Evolutionary conservation across 2,113 vertebrate species (phyloP).

Genomic region (Alaudala cheleensis): DNA sequence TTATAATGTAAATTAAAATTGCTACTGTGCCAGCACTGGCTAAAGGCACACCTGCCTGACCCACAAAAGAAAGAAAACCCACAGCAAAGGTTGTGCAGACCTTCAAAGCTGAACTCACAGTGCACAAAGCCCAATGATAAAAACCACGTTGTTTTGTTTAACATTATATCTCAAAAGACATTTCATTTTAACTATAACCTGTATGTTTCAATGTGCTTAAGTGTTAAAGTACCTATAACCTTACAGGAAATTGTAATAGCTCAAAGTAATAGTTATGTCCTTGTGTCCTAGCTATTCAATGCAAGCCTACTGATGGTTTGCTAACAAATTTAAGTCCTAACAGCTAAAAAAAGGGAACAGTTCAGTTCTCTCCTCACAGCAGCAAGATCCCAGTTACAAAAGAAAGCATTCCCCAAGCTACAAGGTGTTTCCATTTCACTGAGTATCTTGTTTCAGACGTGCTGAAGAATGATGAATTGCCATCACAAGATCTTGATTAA

Average conservation of each 20-base stretch:
- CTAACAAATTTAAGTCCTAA: background rate
- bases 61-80: background rate
- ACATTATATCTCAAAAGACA: background rate
- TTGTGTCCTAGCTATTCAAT: background rate
- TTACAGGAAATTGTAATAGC: background rate
- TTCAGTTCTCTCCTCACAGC: background rate
- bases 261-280: background rate
- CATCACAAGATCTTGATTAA: background rate
- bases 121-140: background rate
- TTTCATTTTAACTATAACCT: background rate
- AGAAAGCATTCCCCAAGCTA: background rate
- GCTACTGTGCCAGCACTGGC: background rate
- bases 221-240: background rate
- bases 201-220: background rate
- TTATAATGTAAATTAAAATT: background rate
- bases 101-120: background rate
- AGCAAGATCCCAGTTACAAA: background rate
- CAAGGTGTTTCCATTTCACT: background rate
- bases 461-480: background rate
- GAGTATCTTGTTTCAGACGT: background rate
- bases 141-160: background rate
- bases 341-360: background rate
- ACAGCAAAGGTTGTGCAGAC: background rate
- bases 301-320: background rate
- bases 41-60: background rate